Evolutionary conservation across 2,113 vertebrate species (phyloP), one percentile per base, ranked within the genome.

Genomic region (Plotosus lineatus): DNA sequence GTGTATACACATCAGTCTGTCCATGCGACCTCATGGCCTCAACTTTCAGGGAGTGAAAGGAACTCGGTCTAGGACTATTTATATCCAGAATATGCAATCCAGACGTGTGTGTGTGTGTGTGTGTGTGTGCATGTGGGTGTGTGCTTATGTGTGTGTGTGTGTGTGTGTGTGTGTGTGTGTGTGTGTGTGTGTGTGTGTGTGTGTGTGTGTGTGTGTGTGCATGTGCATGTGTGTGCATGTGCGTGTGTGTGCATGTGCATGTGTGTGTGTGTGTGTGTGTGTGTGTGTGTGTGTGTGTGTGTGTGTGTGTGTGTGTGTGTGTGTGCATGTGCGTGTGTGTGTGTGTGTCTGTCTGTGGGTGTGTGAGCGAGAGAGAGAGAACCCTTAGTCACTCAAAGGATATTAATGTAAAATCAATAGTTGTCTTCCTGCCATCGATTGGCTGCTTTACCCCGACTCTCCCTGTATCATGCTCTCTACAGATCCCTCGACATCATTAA

Each of bases 241-340:
- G 12, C 72, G 8, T 9, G n/a, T 66, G 61, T 74, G 63, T 79
- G 61, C 75, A 23, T 48, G 73, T 77, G 72, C 46, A 36, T 56
- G 76, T 58, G 75, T 77, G 58, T 77, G 63, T 82, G 81, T 48
- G 60, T 83, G 75, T 78, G 75, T 83, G 56, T 83, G 75, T 65
- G 53, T 58, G 40, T 48, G 71, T 36, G 78, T 77, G 36, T 81
- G 50, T 48, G 73, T 78, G 12, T n/a, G n/a, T n/a, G n/a, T n/a
- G 8, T 9, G n/a, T 66, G 61, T 74, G 63, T 79, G 61, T 81
- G 28, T 48, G 73, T 77, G 72, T 56, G 48, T 56, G 76, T 58
- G 75, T 77, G 58, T 77, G 63, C 78, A 75, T 48, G 60, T 83
- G 75, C 74, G 75, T 83, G 56, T 83, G 75, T 65, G 53, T 58